Conservation (phyloP, 2,113 vertebrate genomes). For the Orycteropus afer region DNA sequence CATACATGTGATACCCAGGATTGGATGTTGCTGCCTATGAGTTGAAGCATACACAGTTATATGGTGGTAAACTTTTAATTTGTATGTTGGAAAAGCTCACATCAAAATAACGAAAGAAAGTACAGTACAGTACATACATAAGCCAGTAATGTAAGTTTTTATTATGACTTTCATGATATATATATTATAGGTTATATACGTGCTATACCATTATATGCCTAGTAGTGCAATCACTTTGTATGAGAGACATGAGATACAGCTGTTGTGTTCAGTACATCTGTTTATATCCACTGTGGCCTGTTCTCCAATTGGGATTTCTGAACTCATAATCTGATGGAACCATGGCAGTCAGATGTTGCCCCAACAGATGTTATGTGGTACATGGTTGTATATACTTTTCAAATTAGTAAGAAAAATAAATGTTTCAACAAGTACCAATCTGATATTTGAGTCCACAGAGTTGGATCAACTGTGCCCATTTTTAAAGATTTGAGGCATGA, state of each 20-base stretch:
- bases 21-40: not conserved
- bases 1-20: not conserved
- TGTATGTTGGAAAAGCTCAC: not conserved
- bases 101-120: not conserved
- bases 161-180: not conserved
- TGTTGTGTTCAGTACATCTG: not conserved
- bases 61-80: not conserved
- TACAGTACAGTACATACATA: not conserved
- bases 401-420: constrained; percentile 28
- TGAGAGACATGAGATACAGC: not conserved
- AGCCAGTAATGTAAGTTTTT: too few species aligned
- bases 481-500: not conserved
- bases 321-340: not conserved
- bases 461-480: not conserved
- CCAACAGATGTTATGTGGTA: too few species aligned
- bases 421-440: not conserved
- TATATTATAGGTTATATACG: not conserved
- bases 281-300: not conserved
- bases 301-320: not conserved
- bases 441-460: not conserved
- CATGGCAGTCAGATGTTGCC: too few species aligned
- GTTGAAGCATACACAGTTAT: not conserved
- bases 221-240: not conserved
- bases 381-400: not conserved
- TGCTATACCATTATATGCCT: too few species aligned